These are phyloP conservation scores for Ormyrus labotus DNA, from an alignment of 2,888 invertebrate species.

Conservation along the genomic window DNA sequence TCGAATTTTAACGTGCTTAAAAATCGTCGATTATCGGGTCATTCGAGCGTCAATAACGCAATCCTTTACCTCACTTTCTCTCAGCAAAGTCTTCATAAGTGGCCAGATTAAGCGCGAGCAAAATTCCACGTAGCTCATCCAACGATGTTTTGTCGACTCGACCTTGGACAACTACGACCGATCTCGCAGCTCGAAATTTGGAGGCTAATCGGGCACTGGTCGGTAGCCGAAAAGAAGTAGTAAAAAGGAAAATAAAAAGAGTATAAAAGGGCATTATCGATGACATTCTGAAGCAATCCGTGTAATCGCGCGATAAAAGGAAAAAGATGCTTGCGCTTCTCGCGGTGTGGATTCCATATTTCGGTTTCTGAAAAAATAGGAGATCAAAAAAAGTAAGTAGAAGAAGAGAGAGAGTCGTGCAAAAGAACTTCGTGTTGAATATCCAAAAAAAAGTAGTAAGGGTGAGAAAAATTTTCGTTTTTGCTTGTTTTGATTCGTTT, in stretches of 20 bases:
- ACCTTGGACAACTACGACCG: no score
- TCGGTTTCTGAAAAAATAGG: conserved; percentile 50
- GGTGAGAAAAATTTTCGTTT: conserved; percentile 23
- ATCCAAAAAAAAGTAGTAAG: conserved; percentile 32
- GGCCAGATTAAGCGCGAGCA: not conserved
- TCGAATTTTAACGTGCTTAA: conserved; percentile 21
- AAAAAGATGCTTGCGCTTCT: conserved; percentile 48
- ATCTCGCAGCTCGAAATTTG: not conserved
- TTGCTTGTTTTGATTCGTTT: conserved; percentile 24
- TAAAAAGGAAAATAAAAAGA: conserved; percentile 48
- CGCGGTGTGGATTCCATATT: conserved; percentile 39
- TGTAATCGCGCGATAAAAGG: conserved; percentile 53
- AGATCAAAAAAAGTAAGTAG: conserved; percentile 34
- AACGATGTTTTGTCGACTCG: not conserved
- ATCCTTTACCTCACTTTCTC: conserved; percentile 16
- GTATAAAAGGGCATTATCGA: conserved; percentile 58
- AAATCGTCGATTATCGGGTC: conserved; percentile 13
- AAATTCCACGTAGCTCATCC: conserved; percentile 18
- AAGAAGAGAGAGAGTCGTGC: conserved; percentile 46
- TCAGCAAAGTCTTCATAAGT: not conserved
- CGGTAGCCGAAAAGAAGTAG: conserved; percentile 18
- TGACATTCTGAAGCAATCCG: conserved; percentile 64
- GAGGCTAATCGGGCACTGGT: conserved; percentile 57
- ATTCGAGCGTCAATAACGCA: not conserved
- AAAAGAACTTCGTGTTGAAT: conserved; percentile 38